Conservation (phyloP, 2,113 vertebrate genomes). For the Boulengeromyrus knoepffleri region DNA sequence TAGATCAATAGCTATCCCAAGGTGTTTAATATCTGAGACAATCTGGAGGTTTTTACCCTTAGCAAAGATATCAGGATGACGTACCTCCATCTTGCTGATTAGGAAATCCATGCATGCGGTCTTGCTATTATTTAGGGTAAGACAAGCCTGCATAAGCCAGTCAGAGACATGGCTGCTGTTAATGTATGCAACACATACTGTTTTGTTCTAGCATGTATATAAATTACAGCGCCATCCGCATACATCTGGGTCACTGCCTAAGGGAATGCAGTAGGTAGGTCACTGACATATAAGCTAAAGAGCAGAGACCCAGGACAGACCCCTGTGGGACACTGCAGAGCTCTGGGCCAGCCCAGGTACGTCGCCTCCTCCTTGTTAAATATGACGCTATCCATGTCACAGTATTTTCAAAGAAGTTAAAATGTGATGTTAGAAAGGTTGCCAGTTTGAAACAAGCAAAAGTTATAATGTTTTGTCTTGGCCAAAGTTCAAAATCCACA, state of each 20-base stretch:
- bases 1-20: neutral
- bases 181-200: neutral
- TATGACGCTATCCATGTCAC: neutral
- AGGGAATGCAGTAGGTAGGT: neutral
- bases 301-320: neutral
- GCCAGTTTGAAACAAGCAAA: neutral
- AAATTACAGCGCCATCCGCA: neutral
- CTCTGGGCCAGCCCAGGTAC: neutral
- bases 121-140: neutral
- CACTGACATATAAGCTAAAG: neutral
- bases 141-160: neutral
- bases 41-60: neutral
- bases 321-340: neutral
- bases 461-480: neutral
- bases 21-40: neutral
- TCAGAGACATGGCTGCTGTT: neutral
- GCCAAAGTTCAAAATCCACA: neutral
- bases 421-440: neutral
- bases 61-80: neutral
- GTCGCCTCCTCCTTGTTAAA: neutral
- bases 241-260: neutral
- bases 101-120: neutral
- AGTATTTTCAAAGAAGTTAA: neutral
- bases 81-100: neutral
- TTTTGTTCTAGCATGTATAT: neutral